These are phyloP conservation scores for Atta texana DNA, from an alignment of 1,140 invertebrate species.

Conservation along the genomic window DNA sequence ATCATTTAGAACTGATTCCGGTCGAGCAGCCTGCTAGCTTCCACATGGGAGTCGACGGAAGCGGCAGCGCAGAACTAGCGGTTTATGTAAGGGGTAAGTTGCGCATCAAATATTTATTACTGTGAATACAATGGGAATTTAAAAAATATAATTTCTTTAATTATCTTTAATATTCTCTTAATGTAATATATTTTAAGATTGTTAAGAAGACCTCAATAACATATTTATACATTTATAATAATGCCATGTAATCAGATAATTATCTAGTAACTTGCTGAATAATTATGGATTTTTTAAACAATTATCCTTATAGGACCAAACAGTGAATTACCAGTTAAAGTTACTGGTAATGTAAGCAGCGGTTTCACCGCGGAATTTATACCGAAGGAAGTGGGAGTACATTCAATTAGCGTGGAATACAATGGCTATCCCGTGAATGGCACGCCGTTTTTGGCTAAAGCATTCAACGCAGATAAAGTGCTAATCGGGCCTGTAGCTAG, in stretches of 20 bases:
- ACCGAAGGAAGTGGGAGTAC: conserved; percentile 95
- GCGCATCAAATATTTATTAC: not conserved
- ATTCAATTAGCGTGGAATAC: conserved; percentile 96
- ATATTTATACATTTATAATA: not conserved
- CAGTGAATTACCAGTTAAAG: conserved; percentile 93
- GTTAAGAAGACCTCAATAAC: not conserved
- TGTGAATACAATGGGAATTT: not conserved
- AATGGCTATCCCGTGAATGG: conserved; percentile 96
- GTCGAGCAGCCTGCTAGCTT: conserved; percentile 95
- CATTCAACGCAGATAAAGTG: conserved; percentile 96
- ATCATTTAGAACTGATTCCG: conserved; percentile 94
- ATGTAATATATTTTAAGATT: not conserved
- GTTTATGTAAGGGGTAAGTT: conserved; percentile 92
- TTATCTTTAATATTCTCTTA: not conserved
- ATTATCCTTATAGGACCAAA: conserved; percentile 87
- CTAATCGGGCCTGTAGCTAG: conserved; percentile 94
- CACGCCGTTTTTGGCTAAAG: conserved; percentile 96
- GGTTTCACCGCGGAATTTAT: conserved; percentile 97
- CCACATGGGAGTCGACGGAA: conserved; percentile 95
- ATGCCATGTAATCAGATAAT: not conserved
- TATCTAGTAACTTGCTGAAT: not conserved
- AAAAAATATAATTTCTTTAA: not conserved
- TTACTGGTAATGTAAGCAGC: conserved; percentile 94
- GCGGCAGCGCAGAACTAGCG: conserved; percentile 94
- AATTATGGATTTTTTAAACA: not conserved